These are phyloP conservation scores for Palythoa heliodiscus DNA, from an alignment of 92 coral and sea anemone species.

Conservation along the genomic window DNA sequence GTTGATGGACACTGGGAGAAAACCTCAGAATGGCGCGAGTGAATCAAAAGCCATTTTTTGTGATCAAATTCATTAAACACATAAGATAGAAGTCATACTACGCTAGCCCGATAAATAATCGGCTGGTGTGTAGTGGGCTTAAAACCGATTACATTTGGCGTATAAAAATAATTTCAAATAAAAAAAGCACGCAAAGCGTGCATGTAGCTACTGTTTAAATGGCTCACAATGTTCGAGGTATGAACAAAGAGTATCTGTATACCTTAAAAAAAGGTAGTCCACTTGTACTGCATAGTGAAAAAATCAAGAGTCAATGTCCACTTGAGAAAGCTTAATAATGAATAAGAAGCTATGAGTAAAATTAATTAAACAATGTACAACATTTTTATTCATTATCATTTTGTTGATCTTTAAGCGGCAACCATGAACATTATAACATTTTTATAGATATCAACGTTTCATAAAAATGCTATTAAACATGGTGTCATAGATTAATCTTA, in stretches of 20 bases:
- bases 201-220: not conserved
- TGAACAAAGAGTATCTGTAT: not conserved
- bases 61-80: no score
- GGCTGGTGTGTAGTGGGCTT: no score
- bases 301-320: conserved; percentile 27
- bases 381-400: conserved; percentile 22
- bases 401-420: conserved; percentile 16
- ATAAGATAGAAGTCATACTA: no score
- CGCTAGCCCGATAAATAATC: no score
- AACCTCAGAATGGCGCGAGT: no score
- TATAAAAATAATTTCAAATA: no score
- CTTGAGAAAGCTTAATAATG: not conserved
- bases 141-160: no score
- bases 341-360: conserved; percentile 22
- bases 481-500: no score
- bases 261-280: not conserved
- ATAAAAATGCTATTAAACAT: not conserved
- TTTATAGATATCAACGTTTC: conserved; percentile 4
- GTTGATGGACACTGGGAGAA: no score
- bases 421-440: conserved; percentile 17
- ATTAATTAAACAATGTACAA: conserved; percentile 23
- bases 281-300: conserved; percentile 15
- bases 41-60: no score
- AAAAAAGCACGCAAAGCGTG: conserved; percentile 6
- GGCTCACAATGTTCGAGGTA: conserved; percentile 3